Evolutionary conservation across 2,888 invertebrate genomes (phyloP), one percentile per base, ranked within the genome.

Genomic region (Zelleria hepariella): DNA sequence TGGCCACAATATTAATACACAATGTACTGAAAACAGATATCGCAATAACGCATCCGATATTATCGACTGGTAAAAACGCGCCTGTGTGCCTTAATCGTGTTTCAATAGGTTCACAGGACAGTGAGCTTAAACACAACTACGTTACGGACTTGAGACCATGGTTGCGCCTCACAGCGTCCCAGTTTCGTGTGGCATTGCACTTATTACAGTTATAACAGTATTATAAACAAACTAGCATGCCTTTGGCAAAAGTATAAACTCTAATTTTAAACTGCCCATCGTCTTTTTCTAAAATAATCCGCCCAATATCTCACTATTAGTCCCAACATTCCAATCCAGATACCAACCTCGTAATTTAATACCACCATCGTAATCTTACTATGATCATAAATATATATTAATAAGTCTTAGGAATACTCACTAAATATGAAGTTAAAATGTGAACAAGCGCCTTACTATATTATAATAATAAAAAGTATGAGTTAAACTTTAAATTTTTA

Each of bases 341-440:
- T 49, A 26, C 47, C n/a, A 32, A 27, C 6, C 18, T 25, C 23
- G 5, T 53, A 49, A 49, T 49, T 49, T 6, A 69, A 65, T 73
- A 76, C 71, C 64, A 67, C 75, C 76, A 77, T 70, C 75, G 66
- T 71, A 42, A 42, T 2, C 18, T 49, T n/a, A 69, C 65, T 74
- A 76, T 71, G 64, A 67, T 75, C 76, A 77, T 71, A 82, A 42
- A 49, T 58, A 49, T 49, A 48, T 55, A 59, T 10, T 55, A 54
- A 20, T 55, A 54, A 54, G 73, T 77, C 80, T 85, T 85, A 86
- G 65, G 71, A 71, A 74, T 86, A 47, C 77, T 82, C 83, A 80
- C 78, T 83, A 82, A 79, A 80, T 87, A 87, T 78, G 83, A 87
- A 86, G 86, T 83, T 86, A 86, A 87, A 87, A 87, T 80, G 85